phyloP scores from a whole-genome alignment of 2,113 vertebrate species.

The Tachysurus vachellii region DNA sequence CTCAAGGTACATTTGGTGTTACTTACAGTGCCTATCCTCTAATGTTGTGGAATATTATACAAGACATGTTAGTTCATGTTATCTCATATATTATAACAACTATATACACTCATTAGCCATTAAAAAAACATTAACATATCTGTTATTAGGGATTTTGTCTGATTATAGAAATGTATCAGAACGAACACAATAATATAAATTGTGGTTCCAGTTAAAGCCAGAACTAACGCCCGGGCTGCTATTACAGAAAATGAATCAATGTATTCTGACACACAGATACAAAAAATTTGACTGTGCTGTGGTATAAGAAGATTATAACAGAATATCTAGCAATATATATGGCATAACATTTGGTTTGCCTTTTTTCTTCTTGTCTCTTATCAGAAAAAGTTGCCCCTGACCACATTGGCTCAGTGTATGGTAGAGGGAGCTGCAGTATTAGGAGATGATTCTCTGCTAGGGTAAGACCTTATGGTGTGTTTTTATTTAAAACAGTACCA shows the following conservation, averaged over 20 bases:
- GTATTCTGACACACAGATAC: neutral
- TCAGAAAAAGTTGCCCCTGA: slow-evolving; percentile 95
- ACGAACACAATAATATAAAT: neutral
- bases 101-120: neutral
- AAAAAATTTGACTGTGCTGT: neutral
- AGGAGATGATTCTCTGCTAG: slow-evolving; percentile 92
- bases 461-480: slow-evolving; percentile 73
- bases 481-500: neutral
- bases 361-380: slow-evolving; percentile 48
- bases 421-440: slow-evolving; percentile 90
- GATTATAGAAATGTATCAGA: neutral
- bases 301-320: neutral
- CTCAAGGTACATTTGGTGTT: neutral
- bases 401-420: slow-evolving; percentile 90
- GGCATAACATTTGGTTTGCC: neutral
- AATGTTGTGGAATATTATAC: neutral
- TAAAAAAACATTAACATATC: neutral
- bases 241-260: neutral
- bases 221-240: neutral
- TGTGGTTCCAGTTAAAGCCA: neutral
- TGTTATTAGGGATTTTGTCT: neutral
- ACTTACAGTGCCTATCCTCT: neutral
- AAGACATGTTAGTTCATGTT: neutral
- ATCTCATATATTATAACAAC: neutral
- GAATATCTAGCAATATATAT: neutral